Evolutionary conservation across 2,888 invertebrate genomes (phyloP).

Genomic region (Clepsis dumicolana): DNA sequence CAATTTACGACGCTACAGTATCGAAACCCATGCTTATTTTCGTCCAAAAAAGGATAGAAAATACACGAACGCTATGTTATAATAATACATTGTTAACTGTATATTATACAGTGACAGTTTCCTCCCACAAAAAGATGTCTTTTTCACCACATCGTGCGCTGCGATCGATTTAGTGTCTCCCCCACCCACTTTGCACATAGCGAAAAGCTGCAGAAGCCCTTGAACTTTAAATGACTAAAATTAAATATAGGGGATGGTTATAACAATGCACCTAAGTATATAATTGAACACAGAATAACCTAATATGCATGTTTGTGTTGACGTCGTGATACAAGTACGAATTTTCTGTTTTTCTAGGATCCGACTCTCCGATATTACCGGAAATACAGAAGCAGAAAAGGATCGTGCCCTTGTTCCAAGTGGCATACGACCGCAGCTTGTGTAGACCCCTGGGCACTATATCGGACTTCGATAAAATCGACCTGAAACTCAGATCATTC

Average conservation of each 20-base stretch:
- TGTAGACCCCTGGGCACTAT: conserved; percentile 79
- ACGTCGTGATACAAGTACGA: conserved; percentile 51
- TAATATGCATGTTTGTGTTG: conserved; percentile 49
- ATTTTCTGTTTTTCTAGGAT: conserved; percentile 79
- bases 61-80: too few relatives aligned
- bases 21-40: too few relatives aligned
- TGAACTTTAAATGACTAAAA: conserved; percentile 22
- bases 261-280: conserved; percentile 47
- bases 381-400: conserved; percentile 59
- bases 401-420: conserved; percentile 80
- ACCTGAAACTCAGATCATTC: conserved; percentile 46
- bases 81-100: too few relatives aligned
- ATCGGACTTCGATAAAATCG: conserved; percentile 68
- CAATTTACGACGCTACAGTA: too few relatives aligned
- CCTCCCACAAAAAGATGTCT: too few relatives aligned
- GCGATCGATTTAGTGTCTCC: too few relatives aligned
- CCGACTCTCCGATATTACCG: conserved; percentile 56
- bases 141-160: too few relatives aligned
- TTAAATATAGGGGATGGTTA: conserved; percentile 35
- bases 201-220: neutral
- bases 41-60: too few relatives aligned
- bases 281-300: conserved; percentile 43
- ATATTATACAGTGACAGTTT: too few relatives aligned
- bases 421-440: conserved; percentile 76
- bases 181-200: too few relatives aligned